phyloP scores from a whole-genome alignment of 2,888 invertebrate genomes.

The Ormyrus rosae region DNA sequence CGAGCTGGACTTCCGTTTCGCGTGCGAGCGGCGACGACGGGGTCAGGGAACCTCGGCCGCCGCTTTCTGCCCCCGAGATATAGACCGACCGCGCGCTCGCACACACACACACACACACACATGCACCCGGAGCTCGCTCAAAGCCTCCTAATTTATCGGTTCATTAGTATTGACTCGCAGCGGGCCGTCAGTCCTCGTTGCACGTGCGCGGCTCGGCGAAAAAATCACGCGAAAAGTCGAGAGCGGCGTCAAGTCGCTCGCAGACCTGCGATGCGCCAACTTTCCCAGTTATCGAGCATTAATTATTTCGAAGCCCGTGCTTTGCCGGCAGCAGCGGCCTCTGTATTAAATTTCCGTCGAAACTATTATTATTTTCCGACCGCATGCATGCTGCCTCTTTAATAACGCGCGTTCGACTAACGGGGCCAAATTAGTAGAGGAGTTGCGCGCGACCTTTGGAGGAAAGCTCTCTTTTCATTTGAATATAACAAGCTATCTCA shows the following conservation, averaged over 20 bases:
- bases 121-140: background rate
- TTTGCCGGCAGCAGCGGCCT: background rate
- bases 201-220: background rate
- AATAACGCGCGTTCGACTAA: background rate
- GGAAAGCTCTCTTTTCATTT: background rate
- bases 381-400: background rate
- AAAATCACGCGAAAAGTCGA: too few relatives aligned
- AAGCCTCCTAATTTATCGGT: constrained; percentile 43
- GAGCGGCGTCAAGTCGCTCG: background rate
- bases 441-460: background rate
- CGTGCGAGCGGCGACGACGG: constrained; percentile 1
- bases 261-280: background rate
- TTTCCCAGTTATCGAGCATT: constrained; percentile 32
- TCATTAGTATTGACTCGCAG: constrained; percentile 43
- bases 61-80: too few relatives aligned
- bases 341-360: constrained; percentile 24
- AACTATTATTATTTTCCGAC: constrained; percentile 38
- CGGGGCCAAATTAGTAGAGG: background rate
- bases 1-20: constrained; percentile 40
- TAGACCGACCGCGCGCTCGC: too few relatives aligned
- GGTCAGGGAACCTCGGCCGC: constrained; percentile 2
- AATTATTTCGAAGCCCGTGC: constrained; percentile 9
- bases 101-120: too few relatives aligned
- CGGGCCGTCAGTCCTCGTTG: constrained; percentile 7
- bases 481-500: background rate